Evolutionary conservation across 2,113 vertebrate species (phyloP), one percentile per base, ranked within the genome.

Genomic region (Delphinus delphis): DNA sequence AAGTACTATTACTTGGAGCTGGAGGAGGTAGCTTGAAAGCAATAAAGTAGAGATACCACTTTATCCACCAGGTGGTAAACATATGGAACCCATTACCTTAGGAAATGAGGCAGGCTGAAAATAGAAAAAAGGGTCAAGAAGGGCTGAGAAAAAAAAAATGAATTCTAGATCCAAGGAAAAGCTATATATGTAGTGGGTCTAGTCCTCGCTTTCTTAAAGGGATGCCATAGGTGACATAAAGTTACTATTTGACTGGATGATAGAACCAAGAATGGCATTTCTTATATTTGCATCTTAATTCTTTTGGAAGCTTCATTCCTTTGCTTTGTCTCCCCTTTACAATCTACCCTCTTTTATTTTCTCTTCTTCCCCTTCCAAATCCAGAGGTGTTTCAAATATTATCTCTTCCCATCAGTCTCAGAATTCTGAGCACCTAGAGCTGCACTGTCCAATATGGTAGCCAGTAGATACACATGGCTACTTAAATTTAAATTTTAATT

Each of bases 1-100:
- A 93, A 85, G 11, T 81, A 96, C 41, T 88, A 68, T 93, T 73
- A 96, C 60, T 82, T 94, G 26, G 38, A 95, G 62, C 21, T 73
- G 85, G 53, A 76, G 25, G 53, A 91, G 84, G 82, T 80, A 91
- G 15, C 82, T 71, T 90, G 38, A 95, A 95, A 85, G 60, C 20
- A 82, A 68, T 95, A 97, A 97, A 95, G 14, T 88, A 95, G 62
- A 96, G 93, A 84, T 84, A 90, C 18, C 17, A 87, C 36, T 94
- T 97, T 95, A 76, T 90, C 17, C 26, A 87, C 62, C 28, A 44
- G 26, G 55, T 68, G 41, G 21, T 95, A 95, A 90, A 91, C 47
- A 93, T 90, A 86, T 93, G 80, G 31, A 86, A 79, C 36, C 36
- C 7, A 86, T 96, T 79, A 71, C 21, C 38, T 93, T 88, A 88